Evolutionary conservation across 2,797 vertebrate species (phyloP).

Genomic region (Tiaroga cobitis): DNA sequence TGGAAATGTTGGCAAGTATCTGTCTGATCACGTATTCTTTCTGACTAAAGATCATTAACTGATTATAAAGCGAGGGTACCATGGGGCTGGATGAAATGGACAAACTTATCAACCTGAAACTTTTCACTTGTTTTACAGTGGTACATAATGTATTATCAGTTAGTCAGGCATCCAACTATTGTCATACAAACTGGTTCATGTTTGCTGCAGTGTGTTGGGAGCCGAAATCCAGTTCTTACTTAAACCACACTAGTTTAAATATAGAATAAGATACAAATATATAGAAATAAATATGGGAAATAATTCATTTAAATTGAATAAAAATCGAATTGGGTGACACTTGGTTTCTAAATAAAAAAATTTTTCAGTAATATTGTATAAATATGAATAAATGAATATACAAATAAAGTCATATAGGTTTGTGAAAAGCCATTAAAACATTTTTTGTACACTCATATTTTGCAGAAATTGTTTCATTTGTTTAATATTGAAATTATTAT

Average conservation of each 20-base stretch:
- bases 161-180: neutral
- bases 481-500: too few species aligned
- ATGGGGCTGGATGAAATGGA: neutral
- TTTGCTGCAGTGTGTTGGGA: neutral
- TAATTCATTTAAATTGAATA: neutral
- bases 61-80: neutral
- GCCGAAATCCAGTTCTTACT: neutral
- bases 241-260: neutral
- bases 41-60: neutral
- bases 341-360: neutral
- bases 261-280: too few species aligned
- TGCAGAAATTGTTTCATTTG: too few species aligned
- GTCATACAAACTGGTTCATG: neutral
- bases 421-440: too few species aligned
- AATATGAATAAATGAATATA: neutral
- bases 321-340: neutral
- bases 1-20: neutral
- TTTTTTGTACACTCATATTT: too few species aligned
- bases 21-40: constrained; percentile 8
- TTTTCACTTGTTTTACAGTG: neutral
- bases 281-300: too few species aligned
- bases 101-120: neutral
- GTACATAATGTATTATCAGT: neutral
- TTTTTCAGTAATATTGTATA: neutral
- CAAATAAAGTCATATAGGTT: too few species aligned